phyloP scores from a whole-genome alignment of 2,113 vertebrate genomes.

The Elanoides forficatus region DNA sequence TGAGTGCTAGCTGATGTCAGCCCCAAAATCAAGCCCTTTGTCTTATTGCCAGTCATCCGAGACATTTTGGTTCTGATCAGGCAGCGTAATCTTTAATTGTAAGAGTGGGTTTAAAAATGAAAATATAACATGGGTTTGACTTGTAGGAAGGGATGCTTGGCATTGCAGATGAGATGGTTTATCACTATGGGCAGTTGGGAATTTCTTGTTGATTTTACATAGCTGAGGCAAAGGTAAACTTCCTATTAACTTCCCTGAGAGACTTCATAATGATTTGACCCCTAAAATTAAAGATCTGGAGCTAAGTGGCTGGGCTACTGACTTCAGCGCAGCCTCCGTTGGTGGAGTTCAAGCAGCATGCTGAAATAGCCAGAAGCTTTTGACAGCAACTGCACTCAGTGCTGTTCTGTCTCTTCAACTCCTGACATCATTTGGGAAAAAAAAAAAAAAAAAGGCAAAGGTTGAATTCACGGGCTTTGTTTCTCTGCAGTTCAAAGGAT shows the following conservation, averaged over 20 bases:
- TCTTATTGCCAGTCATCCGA: background rate
- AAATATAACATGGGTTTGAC: background rate
- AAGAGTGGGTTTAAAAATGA: background rate
- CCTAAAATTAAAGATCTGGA: slow-evolving; percentile 14
- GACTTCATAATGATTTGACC: background rate
- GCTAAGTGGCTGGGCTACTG: background rate
- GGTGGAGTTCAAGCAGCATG: background rate
- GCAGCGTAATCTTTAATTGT: background rate
- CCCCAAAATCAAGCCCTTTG: background rate
- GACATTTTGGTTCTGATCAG: background rate
- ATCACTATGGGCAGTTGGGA: background rate
- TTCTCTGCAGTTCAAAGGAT: slow-evolving; percentile 25
- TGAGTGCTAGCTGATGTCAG: background rate
- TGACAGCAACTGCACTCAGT: background rate
- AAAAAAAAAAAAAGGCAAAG: background rate
- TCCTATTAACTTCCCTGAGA: background rate
- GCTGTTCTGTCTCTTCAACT: background rate
- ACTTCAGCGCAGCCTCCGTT: background rate
- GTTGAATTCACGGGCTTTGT: background rate
- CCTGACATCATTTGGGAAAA: background rate
- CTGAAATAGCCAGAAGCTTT: background rate
- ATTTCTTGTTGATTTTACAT: slow-evolving; percentile 13
- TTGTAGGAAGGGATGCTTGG: background rate
- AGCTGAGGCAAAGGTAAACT: background rate
- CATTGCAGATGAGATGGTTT: background rate